Percentiles rank a stretch among this genome's conserved stretches.
phyloP scores from a whole-genome alignment of 2,888 invertebrate species.

The Coelopa pilipes region DNA sequence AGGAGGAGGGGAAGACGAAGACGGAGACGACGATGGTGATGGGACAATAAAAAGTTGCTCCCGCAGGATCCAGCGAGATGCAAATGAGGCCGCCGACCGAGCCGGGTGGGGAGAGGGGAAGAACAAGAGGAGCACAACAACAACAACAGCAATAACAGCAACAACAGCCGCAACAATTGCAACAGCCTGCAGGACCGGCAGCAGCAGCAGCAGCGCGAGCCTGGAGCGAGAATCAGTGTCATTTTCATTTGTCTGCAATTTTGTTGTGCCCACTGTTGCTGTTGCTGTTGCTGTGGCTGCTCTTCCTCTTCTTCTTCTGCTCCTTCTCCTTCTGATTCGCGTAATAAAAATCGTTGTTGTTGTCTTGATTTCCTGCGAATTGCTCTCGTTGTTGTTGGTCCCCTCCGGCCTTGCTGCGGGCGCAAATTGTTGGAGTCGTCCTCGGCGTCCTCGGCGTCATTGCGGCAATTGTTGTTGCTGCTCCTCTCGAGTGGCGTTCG shows the following conservation, averaged over 20 bases:
- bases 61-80: slow-evolving; percentile 37
- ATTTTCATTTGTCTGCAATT: slow-evolving; percentile 44
- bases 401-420: background rate
- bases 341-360: background rate
- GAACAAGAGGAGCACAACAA: background rate
- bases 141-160: background rate
- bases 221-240: slow-evolving; percentile 42
- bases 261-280: slow-evolving; percentile 17
- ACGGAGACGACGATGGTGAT: background rate
- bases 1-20: background rate
- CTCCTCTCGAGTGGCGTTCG: too few relatives aligned
- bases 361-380: slow-evolving; percentile 26
- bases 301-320: slow-evolving; percentile 6
- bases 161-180: background rate
- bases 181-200: background rate
- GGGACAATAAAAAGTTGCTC: slow-evolving; percentile 20
- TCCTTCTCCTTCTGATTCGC: background rate
- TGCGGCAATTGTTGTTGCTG: too few relatives aligned
- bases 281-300: slow-evolving; percentile 12
- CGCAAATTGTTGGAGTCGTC: too few relatives aligned
- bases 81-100: slow-evolving; percentile 36
- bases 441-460: too few relatives aligned
- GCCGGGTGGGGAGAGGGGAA: too few relatives aligned
- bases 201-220: slow-evolving; percentile 8
- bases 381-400: slow-evolving; percentile 8